These are phyloP conservation scores for Heliconius nattereri DNA, from an alignment of 1,140 invertebrate species.

Conservation along the genomic window DNA sequence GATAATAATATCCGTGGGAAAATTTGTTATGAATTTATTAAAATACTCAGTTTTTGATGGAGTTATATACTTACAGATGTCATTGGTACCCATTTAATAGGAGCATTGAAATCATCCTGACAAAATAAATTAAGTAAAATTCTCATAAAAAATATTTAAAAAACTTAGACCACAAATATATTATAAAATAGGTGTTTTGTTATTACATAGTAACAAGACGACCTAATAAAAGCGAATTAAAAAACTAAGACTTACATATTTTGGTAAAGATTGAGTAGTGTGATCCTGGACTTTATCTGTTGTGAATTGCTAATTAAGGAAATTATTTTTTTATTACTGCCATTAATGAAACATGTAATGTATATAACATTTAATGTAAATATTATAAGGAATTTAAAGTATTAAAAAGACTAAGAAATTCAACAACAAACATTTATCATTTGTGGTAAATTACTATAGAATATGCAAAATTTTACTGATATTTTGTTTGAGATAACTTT, in stretches of 20 bases:
- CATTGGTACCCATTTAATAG: conserved; percentile 25
- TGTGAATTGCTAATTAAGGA: not conserved
- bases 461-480: too few species aligned
- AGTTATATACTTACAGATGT: conserved; percentile 17
- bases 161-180: not conserved
- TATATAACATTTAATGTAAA: not conserved
- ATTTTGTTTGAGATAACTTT: too few species aligned
- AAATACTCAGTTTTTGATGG: not conserved
- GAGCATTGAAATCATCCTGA: conserved; percentile 32
- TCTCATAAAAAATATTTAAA: not conserved
- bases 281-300: not conserved
- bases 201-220: not conserved
- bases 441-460: too few species aligned
- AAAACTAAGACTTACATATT: not conserved
- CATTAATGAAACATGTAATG: too few species aligned
- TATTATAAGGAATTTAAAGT: not conserved
- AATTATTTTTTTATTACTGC: not conserved
- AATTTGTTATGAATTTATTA: too few species aligned
- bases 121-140: not conserved
- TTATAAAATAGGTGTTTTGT: too few species aligned
- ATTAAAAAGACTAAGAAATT: too few species aligned
- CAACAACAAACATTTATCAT: too few species aligned
- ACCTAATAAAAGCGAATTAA: not conserved
- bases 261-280: not conserved
- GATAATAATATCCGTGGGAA: too few species aligned